These are phyloP conservation scores for Heteromormyrus szaboi DNA, from an alignment of 2,797 vertebrate genomes.

Conservation along the genomic window DNA sequence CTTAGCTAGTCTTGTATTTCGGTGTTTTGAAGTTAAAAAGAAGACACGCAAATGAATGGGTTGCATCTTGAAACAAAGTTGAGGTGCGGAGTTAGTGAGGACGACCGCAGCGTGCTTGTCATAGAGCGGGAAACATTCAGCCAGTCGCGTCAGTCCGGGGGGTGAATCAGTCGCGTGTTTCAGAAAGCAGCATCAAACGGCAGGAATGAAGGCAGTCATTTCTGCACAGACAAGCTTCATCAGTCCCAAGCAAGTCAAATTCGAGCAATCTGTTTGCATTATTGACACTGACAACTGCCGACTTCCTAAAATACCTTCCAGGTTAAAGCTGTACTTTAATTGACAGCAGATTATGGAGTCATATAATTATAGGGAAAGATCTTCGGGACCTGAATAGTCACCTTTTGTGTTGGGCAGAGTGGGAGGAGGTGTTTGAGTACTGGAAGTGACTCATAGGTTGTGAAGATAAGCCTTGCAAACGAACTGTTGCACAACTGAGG, in stretches of 20 bases:
- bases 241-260: conserved; percentile 30
- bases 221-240: conserved; percentile 29
- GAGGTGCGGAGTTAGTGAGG: neutral
- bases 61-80: neutral
- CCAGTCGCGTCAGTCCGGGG: neutral
- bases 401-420: conserved; percentile 17
- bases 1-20: neutral
- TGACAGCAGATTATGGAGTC: conserved; percentile 32
- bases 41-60: neutral
- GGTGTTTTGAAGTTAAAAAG: neutral
- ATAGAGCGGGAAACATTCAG: neutral
- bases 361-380: conserved; percentile 15
- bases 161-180: conserved; percentile 22
- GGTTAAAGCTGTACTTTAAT: conserved; percentile 26
- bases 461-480: neutral
- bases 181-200: conserved; percentile 24
- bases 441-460: conserved; percentile 13
- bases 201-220: conserved; percentile 20
- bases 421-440: conserved; percentile 12
- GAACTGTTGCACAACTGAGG: neutral
- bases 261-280: conserved; percentile 42
- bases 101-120: neutral
- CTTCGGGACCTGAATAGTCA: neutral
- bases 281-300: conserved; percentile 40
- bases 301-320: conserved; percentile 34